Evolutionary conservation across 2,113 vertebrate genomes (phyloP).

Genomic region (Dicentrarchus labrax): DNA sequence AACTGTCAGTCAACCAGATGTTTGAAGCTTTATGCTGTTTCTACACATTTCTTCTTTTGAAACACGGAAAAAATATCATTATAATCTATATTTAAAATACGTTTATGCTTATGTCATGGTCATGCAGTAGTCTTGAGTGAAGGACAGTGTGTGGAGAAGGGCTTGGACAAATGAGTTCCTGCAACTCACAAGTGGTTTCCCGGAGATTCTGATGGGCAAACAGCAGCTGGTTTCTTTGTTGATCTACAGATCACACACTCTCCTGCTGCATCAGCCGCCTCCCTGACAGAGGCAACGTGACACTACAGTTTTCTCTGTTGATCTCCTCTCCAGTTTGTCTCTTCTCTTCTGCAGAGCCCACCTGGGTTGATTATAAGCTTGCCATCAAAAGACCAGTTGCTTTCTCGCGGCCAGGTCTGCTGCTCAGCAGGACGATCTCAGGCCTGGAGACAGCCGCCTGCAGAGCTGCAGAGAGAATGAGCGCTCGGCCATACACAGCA

Average conservation of each 20-base stretch:
- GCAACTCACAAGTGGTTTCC: background rate
- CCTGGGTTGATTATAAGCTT: constrained; percentile 29
- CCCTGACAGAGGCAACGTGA: background rate
- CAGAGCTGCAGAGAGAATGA: background rate
- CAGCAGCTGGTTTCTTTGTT: background rate
- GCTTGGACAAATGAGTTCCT: background rate
- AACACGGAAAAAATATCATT: too few species aligned
- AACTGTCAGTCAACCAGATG: too few species aligned
- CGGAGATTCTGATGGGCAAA: background rate
- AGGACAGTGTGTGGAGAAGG: background rate
- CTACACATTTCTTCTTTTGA: too few species aligned
- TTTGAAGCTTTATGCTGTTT: too few species aligned
- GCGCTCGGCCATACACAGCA: background rate
- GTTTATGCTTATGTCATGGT: too few species aligned
- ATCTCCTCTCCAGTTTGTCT: background rate
- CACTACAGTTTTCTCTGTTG: background rate
- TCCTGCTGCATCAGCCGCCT: background rate
- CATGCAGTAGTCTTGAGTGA: too few species aligned
- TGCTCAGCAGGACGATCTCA: constrained; percentile 10
- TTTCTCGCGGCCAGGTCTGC: constrained; percentile 15
- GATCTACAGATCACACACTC: background rate
- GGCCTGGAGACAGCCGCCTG: constrained; percentile 21
- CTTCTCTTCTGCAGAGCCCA: background rate
- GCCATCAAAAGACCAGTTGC: constrained; percentile 22
- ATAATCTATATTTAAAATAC: too few species aligned